phyloP scores from a whole-genome alignment of 2,797 vertebrate species.

The Acestrorhynchus altus region DNA sequence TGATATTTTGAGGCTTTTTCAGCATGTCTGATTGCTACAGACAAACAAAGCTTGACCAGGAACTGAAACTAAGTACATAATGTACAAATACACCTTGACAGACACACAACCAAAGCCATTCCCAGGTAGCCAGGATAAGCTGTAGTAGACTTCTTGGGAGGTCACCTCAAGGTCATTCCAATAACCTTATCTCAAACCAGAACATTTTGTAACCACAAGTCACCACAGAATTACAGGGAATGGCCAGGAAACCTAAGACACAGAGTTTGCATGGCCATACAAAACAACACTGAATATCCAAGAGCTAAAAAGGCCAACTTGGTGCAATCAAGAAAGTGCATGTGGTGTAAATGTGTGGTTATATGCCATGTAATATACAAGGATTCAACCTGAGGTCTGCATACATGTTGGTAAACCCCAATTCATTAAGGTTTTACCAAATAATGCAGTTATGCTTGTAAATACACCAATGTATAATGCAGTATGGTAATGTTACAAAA shows the following conservation, averaged over 20 bases:
- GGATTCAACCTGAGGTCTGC: conserved; percentile 22
- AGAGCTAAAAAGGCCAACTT: conserved; percentile 36
- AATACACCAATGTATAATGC: not conserved
- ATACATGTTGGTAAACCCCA: conserved; percentile 12
- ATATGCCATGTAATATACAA: conserved; percentile 13
- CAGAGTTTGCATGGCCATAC: conserved; percentile 36
- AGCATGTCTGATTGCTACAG: not conserved
- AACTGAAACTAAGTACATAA: not conserved
- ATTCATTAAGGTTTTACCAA: conserved; percentile 4
- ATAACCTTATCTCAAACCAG: conserved; percentile 48
- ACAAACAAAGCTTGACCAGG: not conserved
- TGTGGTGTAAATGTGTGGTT: conserved; percentile 17
- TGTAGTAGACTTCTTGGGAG: conserved; percentile 45
- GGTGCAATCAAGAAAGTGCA: conserved; percentile 9
- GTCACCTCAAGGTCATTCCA: conserved; percentile 50
- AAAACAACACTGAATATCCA: conserved; percentile 27
- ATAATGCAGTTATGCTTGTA: conserved; percentile 4
- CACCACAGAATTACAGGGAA: conserved; percentile 46
- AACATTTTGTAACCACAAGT: conserved; percentile 46
- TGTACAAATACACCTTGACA: not conserved
- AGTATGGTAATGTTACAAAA: not conserved
- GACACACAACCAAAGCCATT: conserved; percentile 31
- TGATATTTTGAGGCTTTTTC: not conserved
- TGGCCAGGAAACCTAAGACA: conserved; percentile 32
- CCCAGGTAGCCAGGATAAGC: conserved; percentile 38